phyloP scores from a whole-genome alignment of 2,888 invertebrate genomes.

The Epiblema foenella region DNA sequence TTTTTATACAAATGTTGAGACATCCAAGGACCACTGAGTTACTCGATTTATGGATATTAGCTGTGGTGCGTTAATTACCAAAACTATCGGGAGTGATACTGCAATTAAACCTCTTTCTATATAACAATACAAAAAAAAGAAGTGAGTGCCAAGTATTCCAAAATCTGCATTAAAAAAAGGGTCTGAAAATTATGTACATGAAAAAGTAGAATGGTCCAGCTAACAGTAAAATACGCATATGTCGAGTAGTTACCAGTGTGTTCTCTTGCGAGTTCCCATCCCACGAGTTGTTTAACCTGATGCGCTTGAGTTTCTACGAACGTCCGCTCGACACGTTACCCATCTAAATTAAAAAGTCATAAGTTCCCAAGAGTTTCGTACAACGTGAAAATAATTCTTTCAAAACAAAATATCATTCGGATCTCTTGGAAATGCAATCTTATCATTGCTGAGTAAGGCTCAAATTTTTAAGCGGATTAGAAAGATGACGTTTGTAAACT shows the following conservation, averaged over 20 bases:
- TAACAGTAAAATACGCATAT: constrained; percentile 54
- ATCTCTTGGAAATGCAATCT: constrained; percentile 5
- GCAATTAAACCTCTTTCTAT: too few relatives aligned
- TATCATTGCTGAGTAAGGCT: not conserved
- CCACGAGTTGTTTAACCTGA: constrained; percentile 56
- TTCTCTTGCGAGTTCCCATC: constrained; percentile 57
- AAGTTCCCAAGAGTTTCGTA: not conserved
- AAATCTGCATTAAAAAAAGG: too few relatives aligned
- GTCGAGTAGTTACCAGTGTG: constrained; percentile 55
- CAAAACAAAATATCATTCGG: constrained; percentile 6
- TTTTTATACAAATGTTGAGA: too few relatives aligned
- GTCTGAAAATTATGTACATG: too few relatives aligned
- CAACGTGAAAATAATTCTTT: not conserved
- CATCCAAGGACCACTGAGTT: too few relatives aligned
- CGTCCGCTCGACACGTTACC: constrained; percentile 12
- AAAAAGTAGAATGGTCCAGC: too few relatives aligned
- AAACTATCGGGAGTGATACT: too few relatives aligned
- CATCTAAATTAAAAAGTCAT: not conserved
- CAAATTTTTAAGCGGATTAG: not conserved
- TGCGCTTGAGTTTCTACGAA: constrained; percentile 60
- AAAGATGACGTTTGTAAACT: constrained; percentile 9
- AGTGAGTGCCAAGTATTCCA: too few relatives aligned
- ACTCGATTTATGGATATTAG: too few relatives aligned
- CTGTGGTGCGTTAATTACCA: too few relatives aligned
- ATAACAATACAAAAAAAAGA: too few relatives aligned